Evolutionary conservation across 2,888 invertebrate genomes (phyloP).

Genomic region (Caenorhabditis doughertyi): DNA sequence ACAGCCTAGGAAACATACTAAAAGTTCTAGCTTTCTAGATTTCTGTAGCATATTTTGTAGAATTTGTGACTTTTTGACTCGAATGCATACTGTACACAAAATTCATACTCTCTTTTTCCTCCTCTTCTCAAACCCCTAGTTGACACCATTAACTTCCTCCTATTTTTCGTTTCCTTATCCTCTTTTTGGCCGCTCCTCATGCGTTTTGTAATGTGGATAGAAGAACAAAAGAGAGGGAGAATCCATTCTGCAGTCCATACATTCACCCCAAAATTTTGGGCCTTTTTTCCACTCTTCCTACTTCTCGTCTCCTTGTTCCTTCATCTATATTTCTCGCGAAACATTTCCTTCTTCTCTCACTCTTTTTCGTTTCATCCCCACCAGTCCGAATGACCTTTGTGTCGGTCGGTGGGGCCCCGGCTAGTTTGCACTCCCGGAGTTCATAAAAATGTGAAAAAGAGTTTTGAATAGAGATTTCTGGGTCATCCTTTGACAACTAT

Average conservation of each 20-base stretch:
- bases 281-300: conserved; percentile 24
- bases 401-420: conserved; percentile 43
- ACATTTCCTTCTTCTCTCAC: conserved; percentile 15
- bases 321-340: conserved; percentile 30
- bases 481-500: conserved; percentile 7
- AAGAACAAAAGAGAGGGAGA: conserved; percentile 33
- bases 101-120: neutral
- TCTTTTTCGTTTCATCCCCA: neutral
- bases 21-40: too few species aligned
- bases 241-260: conserved; percentile 50
- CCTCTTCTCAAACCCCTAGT: neutral
- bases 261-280: conserved; percentile 33
- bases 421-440: conserved; percentile 55
- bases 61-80: too few species aligned
- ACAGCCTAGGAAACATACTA: too few species aligned
- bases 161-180: neutral
- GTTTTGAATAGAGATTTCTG: neutral
- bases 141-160: neutral
- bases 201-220: conserved; percentile 20
- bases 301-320: conserved; percentile 30
- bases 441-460: conserved; percentile 48
- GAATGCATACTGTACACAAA: too few species aligned
- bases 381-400: conserved; percentile 57
- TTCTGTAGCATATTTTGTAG: too few species aligned
- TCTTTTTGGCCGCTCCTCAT: neutral